Evolutionary conservation across 2,797 vertebrate genomes (phyloP), one percentile per base, ranked within the genome.

Genomic region (Tapera naevia): DNA sequence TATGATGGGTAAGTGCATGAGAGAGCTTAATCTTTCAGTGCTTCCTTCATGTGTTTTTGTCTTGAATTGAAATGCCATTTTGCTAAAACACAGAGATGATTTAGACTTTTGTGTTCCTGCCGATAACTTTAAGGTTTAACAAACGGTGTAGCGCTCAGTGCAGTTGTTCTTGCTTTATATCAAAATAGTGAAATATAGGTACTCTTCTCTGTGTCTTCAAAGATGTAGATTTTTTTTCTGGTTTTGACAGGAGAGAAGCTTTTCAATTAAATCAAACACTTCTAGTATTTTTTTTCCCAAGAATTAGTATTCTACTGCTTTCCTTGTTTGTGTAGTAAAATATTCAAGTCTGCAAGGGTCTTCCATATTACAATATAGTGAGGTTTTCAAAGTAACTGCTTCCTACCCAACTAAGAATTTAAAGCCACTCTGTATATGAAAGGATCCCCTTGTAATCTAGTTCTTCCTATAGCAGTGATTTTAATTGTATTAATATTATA

Each of bases 1-100:
- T 27, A 99, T 99, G 99, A 98, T 99, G 96, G 99, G 99, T 99
- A 95, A 98, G 99, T 95, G 57, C 22, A 51, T 5, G 8, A 79
- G 11, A 78, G 17, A 35, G 27, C 32, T 88, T 86, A 45, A 48
- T 67, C 27, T 66, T 73, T 43, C 27, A 53, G 22, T 46, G 10
- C 1, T 60, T 84, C 76, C 28, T 45, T 50, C 23, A 7, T 23
- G 14, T 41, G 45, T 16, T 71, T 66, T 80, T 72, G 5, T 61
- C 51, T 65, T 74, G 39, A 82, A 17, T 85, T 86, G 39, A 69
- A 80, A 71, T 53, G 46, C 71, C n/a, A 9, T 61, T 37, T 80
- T 74, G 27, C 8, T 74, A 30, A 39, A 70, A 65, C 35, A 58
- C 18, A 60, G 66, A 37, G 24, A 12, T 85, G 16, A 60, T 24